Base-by-base conservation (phyloP, 1,140 invertebrate species). In the Littorina saxatilis region DNA sequence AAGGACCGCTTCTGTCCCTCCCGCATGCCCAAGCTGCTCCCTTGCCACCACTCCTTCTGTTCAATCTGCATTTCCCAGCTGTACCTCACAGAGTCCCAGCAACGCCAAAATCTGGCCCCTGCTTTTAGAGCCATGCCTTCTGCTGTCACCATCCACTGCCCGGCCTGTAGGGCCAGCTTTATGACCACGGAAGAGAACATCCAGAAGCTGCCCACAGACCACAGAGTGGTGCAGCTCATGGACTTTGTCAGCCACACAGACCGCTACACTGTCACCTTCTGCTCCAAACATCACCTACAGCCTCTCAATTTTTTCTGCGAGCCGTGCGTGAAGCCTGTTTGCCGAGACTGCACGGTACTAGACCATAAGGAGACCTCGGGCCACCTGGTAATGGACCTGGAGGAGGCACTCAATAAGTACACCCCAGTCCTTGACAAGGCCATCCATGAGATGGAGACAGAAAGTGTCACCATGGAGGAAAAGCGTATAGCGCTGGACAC, bases 41-140 rank as follows among this genome's bases (percentile, higher is more conserved):
- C 87, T 13, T 91, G 90, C 50, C 90, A 91, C 68, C 90, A 91
- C 74, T 84, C 88, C 13, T 88, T 89, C 83, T 91, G 90, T 66
- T 87, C 93, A 40, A 85, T 91, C 15, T 96, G 95, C 85, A 92
- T 95, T n/a, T n/a, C 84, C 40, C 81, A 88, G 63, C 35, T 90
- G 29, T 87, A 84, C 74, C 27, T 81, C n/a, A 75, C 79, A 20
- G 86, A 87, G 74, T 78, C 79, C 27, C 84, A 86, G 43, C 87
- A 88, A 40, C 50, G 85, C 15, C 81, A 83, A 27, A 87, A 72
- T 29, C 82, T 86, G 37, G 83, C 82, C 11, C 83, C 85, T 7
- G 50, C 81, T 0, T 83, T 85, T 52, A 37, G 81, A 0, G 82
- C 80, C 32, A 63, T 87, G 70, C 84, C 84, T 0, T 78, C 82